Conservation (phyloP, 1,140 invertebrate genomes). For the Aricia agestis region DNA sequence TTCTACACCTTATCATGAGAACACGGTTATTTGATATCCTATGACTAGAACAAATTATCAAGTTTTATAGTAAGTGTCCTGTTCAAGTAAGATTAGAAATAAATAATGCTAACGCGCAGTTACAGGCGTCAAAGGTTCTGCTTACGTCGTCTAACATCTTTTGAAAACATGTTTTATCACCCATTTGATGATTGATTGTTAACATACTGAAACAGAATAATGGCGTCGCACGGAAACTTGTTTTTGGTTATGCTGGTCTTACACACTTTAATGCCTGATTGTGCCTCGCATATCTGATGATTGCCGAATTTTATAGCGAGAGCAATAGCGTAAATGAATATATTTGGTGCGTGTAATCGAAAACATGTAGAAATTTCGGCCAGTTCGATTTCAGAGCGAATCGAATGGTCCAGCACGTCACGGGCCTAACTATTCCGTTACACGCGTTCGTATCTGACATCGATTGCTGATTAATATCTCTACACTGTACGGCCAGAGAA, state of each 20-base stretch:
- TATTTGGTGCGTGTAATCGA: slow-evolving; percentile 34
- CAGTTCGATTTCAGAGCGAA: slow-evolving; percentile 31
- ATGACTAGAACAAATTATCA: not conserved
- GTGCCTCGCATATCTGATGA: too few species aligned
- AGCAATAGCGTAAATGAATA: too few species aligned
- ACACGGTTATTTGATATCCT: not conserved
- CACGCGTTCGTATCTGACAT: slow-evolving; percentile 21
- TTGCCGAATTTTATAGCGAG: too few species aligned
- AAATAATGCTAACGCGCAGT: not conserved
- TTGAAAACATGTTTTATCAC: not conserved
- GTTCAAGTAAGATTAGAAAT: not conserved
- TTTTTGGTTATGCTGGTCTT: too few species aligned
- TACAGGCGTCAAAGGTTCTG: too few species aligned
- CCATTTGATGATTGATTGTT: not conserved
- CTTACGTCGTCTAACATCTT: not conserved
- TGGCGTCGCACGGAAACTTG: too few species aligned
- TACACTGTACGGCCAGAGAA: not conserved
- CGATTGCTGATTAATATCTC: not conserved
- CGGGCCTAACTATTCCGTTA: slow-evolving; percentile 27
- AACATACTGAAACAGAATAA: not conserved
- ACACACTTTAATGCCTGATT: too few species aligned
- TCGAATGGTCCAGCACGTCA: slow-evolving; percentile 27
- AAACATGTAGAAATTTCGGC: slow-evolving; percentile 27
- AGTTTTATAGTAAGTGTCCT: not conserved
- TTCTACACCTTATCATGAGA: not conserved